A percentile compares a stretch with the other conserved stretches of the same genome.
Evolutionary conservation across 2,113 vertebrate species (phyloP).

Genomic region (Rhipidura dahli): DNA sequence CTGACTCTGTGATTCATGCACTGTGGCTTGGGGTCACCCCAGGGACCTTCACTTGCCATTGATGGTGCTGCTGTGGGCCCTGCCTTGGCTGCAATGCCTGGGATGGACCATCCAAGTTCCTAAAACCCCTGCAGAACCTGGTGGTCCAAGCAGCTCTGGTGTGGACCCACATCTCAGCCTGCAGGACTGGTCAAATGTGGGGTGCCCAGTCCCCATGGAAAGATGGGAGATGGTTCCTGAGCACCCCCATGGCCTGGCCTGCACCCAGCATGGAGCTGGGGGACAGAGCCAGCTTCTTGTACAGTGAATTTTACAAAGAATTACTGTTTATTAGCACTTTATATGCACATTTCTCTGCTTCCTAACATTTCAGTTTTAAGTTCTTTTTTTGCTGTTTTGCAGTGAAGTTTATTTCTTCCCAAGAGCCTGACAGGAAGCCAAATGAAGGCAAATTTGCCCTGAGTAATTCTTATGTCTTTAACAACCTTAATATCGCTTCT

Average conservation of each 20-base stretch:
- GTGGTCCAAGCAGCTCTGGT: background rate
- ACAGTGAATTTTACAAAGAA: background rate
- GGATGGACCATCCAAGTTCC: background rate
- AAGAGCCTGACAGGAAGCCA: background rate
- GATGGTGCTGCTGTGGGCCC: background rate
- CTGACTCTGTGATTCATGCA: accelerated
- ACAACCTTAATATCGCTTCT: background rate
- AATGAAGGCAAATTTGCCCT: background rate
- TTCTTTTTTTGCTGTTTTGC: background rate
- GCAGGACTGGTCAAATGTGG: background rate
- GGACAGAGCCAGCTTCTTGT: background rate
- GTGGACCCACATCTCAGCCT: background rate
- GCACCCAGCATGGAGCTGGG: accelerated
- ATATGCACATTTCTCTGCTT: background rate
- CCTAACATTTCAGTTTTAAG: background rate
- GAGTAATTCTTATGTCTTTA: constrained; percentile 18
- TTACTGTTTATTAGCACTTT: background rate
- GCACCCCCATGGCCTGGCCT: accelerated
- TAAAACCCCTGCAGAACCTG: accelerated
- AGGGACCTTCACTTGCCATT: background rate
- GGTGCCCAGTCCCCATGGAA: background rate
- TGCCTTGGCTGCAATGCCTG: background rate
- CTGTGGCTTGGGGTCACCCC: background rate
- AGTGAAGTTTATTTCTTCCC: background rate
- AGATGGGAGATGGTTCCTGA: background rate